A percentile compares a stretch with the other conserved stretches of the same genome.
Evolutionary conservation across 2,888 invertebrate genomes (phyloP).

Genomic region (Melanostoma mellinum): DNA sequence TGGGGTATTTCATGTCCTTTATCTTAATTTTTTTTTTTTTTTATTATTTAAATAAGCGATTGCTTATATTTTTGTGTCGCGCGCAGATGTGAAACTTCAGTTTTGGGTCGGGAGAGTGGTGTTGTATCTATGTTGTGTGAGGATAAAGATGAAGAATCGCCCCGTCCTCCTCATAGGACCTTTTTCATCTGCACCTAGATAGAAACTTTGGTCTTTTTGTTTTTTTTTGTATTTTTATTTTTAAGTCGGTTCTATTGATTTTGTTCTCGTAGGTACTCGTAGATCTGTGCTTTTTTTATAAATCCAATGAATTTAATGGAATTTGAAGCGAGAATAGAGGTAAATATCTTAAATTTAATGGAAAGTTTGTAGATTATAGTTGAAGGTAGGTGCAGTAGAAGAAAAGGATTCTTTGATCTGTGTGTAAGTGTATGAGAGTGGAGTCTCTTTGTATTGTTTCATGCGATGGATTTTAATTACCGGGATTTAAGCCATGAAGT

Average conservation of each 20-base stretch:
- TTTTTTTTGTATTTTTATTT: slow-evolving; percentile 14
- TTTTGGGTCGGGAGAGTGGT: slow-evolving; percentile 25
- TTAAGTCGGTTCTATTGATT: slow-evolving; percentile 55
- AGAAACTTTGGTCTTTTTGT: slow-evolving; percentile 18
- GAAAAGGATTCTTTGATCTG: too few relatives aligned
- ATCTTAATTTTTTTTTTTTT: slow-evolving; percentile 26
- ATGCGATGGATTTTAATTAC: too few relatives aligned
- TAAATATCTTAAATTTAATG: too few relatives aligned
- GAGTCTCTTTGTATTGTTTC: too few relatives aligned
- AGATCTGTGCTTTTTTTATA: slow-evolving; percentile 38
- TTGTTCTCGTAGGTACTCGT: slow-evolving; percentile 29
- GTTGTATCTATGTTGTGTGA: slow-evolving; percentile 2
- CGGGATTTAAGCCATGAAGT: too few relatives aligned
- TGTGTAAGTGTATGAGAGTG: too few relatives aligned
- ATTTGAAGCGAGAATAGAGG: not conserved
- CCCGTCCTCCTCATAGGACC: slow-evolving; percentile 24
- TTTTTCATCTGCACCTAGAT: slow-evolving; percentile 53
- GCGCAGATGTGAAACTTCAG: slow-evolving; percentile 67
- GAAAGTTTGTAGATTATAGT: too few relatives aligned
- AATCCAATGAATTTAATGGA: slow-evolving; percentile 35
- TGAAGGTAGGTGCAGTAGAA: too few relatives aligned
- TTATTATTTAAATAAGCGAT: slow-evolving; percentile 72
- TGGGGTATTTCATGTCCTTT: slow-evolving; percentile 43
- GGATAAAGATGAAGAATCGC: slow-evolving; percentile 39
- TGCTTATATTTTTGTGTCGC: slow-evolving; percentile 48